Evolutionary conservation across 2,113 vertebrate genomes (phyloP).

Genomic region (Paraplagusia blochii): DNA sequence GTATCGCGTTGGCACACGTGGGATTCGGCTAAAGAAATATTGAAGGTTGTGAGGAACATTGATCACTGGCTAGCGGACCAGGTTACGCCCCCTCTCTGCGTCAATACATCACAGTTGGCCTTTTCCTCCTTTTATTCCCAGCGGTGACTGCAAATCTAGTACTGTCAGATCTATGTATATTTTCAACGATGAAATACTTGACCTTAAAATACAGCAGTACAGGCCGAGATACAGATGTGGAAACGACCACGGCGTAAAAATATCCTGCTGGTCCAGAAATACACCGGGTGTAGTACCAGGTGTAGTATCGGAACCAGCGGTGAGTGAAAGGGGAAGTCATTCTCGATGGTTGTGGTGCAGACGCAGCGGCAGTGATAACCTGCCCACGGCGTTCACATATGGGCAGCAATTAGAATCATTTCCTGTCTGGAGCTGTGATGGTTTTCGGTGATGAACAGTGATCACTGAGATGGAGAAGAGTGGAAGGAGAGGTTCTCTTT

Average conservation of each 20-base stretch:
- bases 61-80: constrained; percentile 42
- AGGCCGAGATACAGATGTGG: neutral
- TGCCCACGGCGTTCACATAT: no score
- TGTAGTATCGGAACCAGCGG: no score
- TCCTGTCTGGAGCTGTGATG: no score
- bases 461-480: no score
- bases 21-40: constrained; percentile 34
- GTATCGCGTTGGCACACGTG: neutral
- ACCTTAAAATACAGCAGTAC: neutral
- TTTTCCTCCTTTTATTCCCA: constrained; percentile 37
- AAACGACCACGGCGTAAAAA: neutral
- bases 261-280: neutral
- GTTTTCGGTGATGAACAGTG: no score
- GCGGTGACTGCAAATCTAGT: constrained; percentile 38
- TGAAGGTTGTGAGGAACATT: constrained; percentile 59
- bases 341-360: no score
- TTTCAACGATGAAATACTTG: constrained; percentile 17
- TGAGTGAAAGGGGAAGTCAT: no score
- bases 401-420: no score
- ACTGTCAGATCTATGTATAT: constrained; percentile 27
- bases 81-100: constrained; percentile 32
- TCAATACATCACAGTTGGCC: constrained; percentile 49
- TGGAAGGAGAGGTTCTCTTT: no score
- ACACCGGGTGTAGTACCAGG: no score
- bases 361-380: no score